Conservation (phyloP, 1,140 invertebrate species). For the Coptotermes formosanus region DNA sequence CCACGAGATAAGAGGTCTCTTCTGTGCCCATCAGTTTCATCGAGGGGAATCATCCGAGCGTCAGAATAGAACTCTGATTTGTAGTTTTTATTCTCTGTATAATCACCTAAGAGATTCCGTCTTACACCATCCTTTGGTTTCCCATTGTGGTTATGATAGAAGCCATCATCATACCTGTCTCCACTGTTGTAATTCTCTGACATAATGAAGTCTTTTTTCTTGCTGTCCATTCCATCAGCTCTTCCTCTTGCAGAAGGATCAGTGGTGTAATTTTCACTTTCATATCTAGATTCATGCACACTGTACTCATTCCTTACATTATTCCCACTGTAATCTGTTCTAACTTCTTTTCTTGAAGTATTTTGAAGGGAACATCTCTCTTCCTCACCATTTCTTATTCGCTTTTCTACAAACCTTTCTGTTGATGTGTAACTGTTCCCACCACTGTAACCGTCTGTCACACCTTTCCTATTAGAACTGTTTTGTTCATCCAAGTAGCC, state of each 20-base stretch:
- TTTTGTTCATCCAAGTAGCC: conserved; percentile 31
- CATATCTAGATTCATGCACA: conserved; percentile 21
- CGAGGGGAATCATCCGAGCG: not conserved
- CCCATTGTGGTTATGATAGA: not conserved
- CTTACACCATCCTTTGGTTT: not conserved
- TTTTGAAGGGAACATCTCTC: too few species aligned
- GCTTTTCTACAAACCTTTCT: too few species aligned
- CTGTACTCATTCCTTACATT: not conserved
- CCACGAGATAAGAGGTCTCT: conserved; percentile 20
- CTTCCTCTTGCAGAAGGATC: conserved; percentile 57
- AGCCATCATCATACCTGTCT: not conserved
- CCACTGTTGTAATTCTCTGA: conserved; percentile 5
- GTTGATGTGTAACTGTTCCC: too few species aligned
- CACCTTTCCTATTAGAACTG: not conserved
- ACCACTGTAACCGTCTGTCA: too few species aligned
- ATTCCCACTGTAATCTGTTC: not conserved
- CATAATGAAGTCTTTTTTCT: conserved; percentile 33
- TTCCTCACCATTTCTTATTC: too few species aligned
- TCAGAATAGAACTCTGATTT: not conserved
- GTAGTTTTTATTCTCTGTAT: too few species aligned
- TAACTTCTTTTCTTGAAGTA: not conserved
- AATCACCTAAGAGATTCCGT: too few species aligned
- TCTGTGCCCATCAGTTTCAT: not conserved
- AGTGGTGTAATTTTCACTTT: conserved; percentile 34
- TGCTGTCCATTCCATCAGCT: conserved; percentile 64